Percentiles rank a stretch among this genome's conserved stretches.
These are phyloP conservation scores for Amphimallon solstitiale DNA, from an alignment of 2,888 invertebrate species.

Conservation along the genomic window DNA sequence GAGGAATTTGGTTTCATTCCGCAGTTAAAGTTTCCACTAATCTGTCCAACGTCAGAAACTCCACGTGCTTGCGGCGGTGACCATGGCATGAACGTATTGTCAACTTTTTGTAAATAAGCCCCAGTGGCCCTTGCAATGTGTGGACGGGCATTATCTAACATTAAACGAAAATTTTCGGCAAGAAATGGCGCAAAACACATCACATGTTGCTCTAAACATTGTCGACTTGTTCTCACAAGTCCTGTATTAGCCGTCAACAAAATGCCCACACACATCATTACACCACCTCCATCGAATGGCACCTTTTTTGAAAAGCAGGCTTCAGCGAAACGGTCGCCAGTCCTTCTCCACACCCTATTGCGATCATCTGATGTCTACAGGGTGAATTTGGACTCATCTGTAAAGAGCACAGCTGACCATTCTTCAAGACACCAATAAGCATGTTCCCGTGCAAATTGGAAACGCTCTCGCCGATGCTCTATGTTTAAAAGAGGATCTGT, in stretches of 20 bases:
- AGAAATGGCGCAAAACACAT: background rate
- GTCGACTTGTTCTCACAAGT: background rate
- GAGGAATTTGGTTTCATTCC: too few relatives aligned
- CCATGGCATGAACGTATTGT: too few relatives aligned
- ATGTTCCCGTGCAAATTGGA: background rate
- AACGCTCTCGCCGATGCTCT: conserved; percentile 9
- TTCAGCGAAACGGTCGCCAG: conserved; percentile 3
- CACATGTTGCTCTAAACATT: conserved; percentile 1
- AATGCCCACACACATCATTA: background rate
- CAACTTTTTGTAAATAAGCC: too few relatives aligned
- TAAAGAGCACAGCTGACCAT: background rate
- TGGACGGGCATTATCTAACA: background rate
- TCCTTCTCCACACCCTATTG: conserved; percentile 3
- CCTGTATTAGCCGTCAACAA: background rate
- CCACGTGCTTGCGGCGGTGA: too few relatives aligned
- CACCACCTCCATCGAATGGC: background rate
- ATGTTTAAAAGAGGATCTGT: background rate
- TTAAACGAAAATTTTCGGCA: background rate
- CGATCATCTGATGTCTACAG: conserved; percentile 6
- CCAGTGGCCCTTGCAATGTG: background rate
- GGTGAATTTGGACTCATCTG: background rate
- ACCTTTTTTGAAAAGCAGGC: background rate
- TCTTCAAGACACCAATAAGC: too few relatives aligned
- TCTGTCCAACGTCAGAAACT: too few relatives aligned
- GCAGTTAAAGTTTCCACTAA: too few relatives aligned